A percentile compares a stretch with the other conserved stretches of the same genome.
Evolutionary conservation across 1,140 invertebrate genomes (phyloP).

Genomic region (Drosophila equinoxialis): DNA sequence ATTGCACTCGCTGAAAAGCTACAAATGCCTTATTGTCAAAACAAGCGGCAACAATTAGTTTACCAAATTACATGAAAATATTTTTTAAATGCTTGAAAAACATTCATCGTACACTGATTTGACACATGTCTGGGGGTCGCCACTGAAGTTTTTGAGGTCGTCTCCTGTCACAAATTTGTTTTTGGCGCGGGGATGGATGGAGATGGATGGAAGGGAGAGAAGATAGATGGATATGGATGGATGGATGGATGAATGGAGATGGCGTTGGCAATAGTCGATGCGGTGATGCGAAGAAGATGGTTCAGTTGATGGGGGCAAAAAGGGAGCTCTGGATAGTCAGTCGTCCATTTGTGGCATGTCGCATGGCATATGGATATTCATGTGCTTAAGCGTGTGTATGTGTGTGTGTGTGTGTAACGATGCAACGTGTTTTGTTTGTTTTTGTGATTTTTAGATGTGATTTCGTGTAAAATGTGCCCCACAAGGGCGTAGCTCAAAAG

Average conservation of each 20-base stretch:
- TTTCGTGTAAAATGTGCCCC: not conserved
- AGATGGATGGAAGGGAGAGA: not conserved
- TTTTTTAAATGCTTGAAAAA: slow-evolving; percentile 78
- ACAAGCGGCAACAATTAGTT: slow-evolving; percentile 79
- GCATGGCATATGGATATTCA: slow-evolving; percentile 50
- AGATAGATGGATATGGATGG: not conserved
- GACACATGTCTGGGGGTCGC: slow-evolving; percentile 64
- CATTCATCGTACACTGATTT: slow-evolving; percentile 54
- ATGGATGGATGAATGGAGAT: slow-evolving; percentile 29
- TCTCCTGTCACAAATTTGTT: slow-evolving; percentile 26
- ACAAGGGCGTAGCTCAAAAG: slow-evolving; percentile 12
- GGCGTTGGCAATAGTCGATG: slow-evolving; percentile 4
- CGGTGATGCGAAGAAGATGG: slow-evolving; percentile 4
- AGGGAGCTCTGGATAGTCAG: slow-evolving; percentile 39
- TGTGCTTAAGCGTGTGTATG: not conserved
- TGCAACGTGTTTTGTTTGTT: slow-evolving; percentile 7
- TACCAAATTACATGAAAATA: slow-evolving; percentile 82
- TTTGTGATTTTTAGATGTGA: slow-evolving; percentile 23
- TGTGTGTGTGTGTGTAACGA: not conserved
- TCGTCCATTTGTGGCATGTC: slow-evolving; percentile 80
- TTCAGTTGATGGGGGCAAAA: not conserved
- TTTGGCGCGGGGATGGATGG: slow-evolving; percentile 4
- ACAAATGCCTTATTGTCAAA: slow-evolving; percentile 82
- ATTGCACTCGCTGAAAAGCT: slow-evolving; percentile 67
- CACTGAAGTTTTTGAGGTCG: slow-evolving; percentile 39